A percentile compares a stretch with the other conserved stretches of the same genome.
These are phyloP conservation scores for Diachasmimorpha longicaudata DNA, from an alignment of 1,140 invertebrate genomes.

Conservation along the genomic window DNA sequence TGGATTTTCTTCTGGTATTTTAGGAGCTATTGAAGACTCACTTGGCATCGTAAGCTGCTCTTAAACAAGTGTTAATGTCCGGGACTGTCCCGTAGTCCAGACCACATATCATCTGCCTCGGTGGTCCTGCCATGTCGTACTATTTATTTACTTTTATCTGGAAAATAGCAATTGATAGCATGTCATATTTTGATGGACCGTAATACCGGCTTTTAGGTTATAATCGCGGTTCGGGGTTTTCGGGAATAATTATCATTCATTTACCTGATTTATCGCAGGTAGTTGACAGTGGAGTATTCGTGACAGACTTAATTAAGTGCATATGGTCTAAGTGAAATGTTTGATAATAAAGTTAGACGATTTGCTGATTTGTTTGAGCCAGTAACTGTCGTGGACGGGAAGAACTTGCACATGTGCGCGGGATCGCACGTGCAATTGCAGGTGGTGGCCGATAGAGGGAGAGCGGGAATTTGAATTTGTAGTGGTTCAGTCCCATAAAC, in stretches of 20 bases:
- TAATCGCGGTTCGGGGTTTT: neutral
- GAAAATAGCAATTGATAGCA: neutral
- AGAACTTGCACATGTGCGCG: no score
- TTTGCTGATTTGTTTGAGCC: no score
- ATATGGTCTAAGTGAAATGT: no score
- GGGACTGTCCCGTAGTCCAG: neutral
- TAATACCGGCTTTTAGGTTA: neutral
- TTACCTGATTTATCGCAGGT: neutral
- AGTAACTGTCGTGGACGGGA: no score
- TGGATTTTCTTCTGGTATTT: neutral
- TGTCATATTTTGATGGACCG: neutral
- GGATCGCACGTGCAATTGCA: no score
- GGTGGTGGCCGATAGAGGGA: no score
- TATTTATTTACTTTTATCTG: neutral
- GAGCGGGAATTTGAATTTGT: no score
- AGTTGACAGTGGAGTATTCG: neutral
- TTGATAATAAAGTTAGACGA: no score
- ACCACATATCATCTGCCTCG: neutral
- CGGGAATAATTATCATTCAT: neutral
- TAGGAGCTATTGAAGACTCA: neutral
- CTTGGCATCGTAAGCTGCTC: slow-evolving; percentile 1
- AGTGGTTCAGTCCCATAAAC: no score
- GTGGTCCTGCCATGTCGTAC: neutral
- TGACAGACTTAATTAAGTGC: no score
- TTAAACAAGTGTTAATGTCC: slow-evolving; percentile 2